Conservation (phyloP, 1,140 invertebrate species). For the Drosophila elegans region DNA sequence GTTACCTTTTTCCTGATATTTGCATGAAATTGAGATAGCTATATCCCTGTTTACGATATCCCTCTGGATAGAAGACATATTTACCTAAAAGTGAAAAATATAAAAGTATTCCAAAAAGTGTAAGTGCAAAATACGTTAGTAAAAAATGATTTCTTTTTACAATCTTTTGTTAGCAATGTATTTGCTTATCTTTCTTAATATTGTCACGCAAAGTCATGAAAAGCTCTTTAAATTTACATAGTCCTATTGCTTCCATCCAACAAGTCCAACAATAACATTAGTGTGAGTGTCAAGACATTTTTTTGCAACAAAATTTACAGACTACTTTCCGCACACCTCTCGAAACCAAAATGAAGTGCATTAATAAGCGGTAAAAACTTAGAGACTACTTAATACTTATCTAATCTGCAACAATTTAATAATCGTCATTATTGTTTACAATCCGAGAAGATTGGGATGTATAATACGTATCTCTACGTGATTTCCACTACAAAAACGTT, state of each 20-base stretch:
- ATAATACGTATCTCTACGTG: conserved; percentile 32
- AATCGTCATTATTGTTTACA: conserved; percentile 32
- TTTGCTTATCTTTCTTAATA: conserved; percentile 10
- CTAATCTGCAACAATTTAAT: conserved; percentile 47
- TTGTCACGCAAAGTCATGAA: conserved; percentile 5
- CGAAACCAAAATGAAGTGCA: conserved; percentile 2
- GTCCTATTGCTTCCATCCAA: background rate
- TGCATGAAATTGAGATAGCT: background rate
- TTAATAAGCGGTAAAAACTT: conserved; percentile 19
- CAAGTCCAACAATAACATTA: conserved; percentile 12
- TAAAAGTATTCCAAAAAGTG: background rate
- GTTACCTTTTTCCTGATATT: background rate
- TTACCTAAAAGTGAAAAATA: background rate
- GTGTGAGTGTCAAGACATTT: conserved; percentile 5
- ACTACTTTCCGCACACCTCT: conserved; percentile 1
- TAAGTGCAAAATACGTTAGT: background rate
- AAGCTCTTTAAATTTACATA: conserved; percentile 12
- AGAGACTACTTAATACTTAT: conserved; percentile 21
- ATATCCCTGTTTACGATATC: background rate
- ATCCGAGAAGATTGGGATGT: conserved; percentile 24
- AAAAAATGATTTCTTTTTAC: conserved; percentile 10
- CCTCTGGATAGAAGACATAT: background rate
- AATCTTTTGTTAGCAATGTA: conserved; percentile 8
- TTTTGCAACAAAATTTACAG: conserved; percentile 6
- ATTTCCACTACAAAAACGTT: conserved; percentile 64